A percentile compares a stretch with the other conserved stretches of the same genome.
Evolutionary conservation across 2,797 vertebrate species (phyloP).

Genomic region (Syndactyla subalaris): DNA sequence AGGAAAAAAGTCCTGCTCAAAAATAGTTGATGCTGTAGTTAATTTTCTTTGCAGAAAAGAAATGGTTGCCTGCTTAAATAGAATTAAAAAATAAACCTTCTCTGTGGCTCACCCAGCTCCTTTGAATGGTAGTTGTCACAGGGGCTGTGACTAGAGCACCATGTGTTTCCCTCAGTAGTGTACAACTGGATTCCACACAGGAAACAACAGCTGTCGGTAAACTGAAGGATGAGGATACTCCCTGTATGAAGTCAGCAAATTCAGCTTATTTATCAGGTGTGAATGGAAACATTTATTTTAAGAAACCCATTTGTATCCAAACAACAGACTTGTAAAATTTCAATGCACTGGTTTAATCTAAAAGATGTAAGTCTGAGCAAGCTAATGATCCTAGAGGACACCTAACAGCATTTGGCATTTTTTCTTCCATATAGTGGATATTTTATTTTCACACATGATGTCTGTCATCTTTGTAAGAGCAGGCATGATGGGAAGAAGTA

Average conservation of each 20-base stretch:
- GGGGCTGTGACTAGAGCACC: neutral
- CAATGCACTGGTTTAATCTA: neutral
- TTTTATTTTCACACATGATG: neutral
- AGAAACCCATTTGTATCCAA: neutral
- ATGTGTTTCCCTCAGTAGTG: neutral
- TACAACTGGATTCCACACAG: neutral
- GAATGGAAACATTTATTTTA: neutral
- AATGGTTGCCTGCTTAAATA: neutral
- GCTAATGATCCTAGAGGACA: neutral
- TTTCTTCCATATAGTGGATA: neutral
- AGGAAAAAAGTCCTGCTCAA: neutral
- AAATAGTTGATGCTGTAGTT: neutral
- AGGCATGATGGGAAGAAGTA: neutral
- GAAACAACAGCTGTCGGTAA: neutral
- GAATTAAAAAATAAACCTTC: neutral
- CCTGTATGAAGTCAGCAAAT: neutral
- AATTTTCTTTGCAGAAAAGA: neutral
- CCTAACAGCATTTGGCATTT: neutral
- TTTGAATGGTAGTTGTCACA: neutral
- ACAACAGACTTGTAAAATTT: neutral
- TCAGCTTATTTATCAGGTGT: neutral
- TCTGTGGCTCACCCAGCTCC: neutral
- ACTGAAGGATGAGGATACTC: neutral
- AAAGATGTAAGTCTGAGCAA: neutral
- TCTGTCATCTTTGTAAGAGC: neutral